phyloP scores from a whole-genome alignment of 2,797 vertebrate species.

The Pangasius mekongensis region DNA sequence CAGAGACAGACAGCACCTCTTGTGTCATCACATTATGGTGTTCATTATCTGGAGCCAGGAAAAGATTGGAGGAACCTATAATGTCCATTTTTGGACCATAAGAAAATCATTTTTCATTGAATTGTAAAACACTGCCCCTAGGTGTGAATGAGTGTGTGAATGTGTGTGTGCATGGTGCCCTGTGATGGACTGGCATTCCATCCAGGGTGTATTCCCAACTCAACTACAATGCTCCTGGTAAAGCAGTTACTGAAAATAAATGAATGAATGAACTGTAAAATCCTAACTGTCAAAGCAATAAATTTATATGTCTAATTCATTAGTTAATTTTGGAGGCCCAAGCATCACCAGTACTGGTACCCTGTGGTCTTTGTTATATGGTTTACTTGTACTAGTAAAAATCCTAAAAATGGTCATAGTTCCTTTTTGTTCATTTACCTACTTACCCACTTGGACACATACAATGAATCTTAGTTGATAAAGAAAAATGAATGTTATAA shows the following conservation, averaged over 20 bases:
- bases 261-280: not conserved
- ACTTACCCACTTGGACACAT: not conserved
- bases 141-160: not conserved
- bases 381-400: not conserved
- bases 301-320: not conserved
- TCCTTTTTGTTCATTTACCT: not conserved
- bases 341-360: not conserved
- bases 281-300: not conserved
- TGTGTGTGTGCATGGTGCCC: not conserved
- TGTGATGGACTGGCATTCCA: not conserved
- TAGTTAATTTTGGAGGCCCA: not conserved
- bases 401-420: not conserved
- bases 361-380: not conserved
- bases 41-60: conserved; percentile 9
- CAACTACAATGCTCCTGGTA: not conserved
- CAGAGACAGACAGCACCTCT: conserved; percentile 47
- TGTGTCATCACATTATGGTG: conserved; percentile 39
- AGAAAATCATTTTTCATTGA: not conserved
- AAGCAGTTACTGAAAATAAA: not conserved
- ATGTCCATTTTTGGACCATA: not conserved
- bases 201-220: not conserved
- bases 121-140: not conserved
- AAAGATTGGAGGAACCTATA: conserved; percentile 17
- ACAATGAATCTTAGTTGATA: not conserved
- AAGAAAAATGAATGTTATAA: not conserved